phyloP scores from a whole-genome alignment of 2,797 vertebrate genomes.

The Spea hammondii region DNA sequence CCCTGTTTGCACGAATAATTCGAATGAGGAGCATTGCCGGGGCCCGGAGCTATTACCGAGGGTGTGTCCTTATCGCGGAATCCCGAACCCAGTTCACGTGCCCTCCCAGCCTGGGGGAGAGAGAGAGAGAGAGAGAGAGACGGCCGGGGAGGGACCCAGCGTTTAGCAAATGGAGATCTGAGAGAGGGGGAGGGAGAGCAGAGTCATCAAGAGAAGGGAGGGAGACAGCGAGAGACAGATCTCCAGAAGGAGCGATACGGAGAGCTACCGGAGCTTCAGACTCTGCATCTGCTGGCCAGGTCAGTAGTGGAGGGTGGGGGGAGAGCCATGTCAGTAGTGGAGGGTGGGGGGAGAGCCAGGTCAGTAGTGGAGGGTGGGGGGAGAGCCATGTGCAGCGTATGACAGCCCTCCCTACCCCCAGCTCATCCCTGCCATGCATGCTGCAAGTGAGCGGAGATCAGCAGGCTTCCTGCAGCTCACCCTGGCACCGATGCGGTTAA shows the following conservation, averaged over 20 bases:
- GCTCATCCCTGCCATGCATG: not conserved
- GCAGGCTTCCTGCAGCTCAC: not conserved
- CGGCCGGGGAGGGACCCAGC: slow-evolving; percentile 41
- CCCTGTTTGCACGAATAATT: not conserved
- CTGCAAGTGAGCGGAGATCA: not conserved
- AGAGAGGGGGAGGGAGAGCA: slow-evolving; percentile 27
- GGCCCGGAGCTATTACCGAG: slow-evolving; percentile 20
- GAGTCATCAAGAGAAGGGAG: slow-evolving; percentile 11
- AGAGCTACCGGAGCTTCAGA: not conserved
- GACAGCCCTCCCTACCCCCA: not conserved
- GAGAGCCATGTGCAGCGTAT: slow-evolving; percentile 2
- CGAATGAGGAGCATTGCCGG: not conserved
- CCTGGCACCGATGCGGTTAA: not conserved
- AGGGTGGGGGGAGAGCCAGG: slow-evolving; percentile 7
- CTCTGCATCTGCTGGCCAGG: slow-evolving; percentile 25
- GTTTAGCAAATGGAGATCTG: slow-evolving; percentile 46
- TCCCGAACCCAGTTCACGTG: slow-evolving; percentile 8
- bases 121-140: not conserved
- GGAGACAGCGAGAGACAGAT: slow-evolving; percentile 20
- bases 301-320: slow-evolving; percentile 10
- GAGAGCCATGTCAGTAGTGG: slow-evolving; percentile 18
- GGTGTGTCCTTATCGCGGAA: slow-evolving; percentile 20
- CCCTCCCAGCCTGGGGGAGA: slow-evolving; percentile 20
- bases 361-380: slow-evolving; percentile 11
- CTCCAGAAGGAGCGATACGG: slow-evolving; percentile 19